Evolutionary conservation across 2,797 vertebrate species (phyloP), one percentile per base, ranked within the genome.

Genomic region (Graptemys geographica): DNA sequence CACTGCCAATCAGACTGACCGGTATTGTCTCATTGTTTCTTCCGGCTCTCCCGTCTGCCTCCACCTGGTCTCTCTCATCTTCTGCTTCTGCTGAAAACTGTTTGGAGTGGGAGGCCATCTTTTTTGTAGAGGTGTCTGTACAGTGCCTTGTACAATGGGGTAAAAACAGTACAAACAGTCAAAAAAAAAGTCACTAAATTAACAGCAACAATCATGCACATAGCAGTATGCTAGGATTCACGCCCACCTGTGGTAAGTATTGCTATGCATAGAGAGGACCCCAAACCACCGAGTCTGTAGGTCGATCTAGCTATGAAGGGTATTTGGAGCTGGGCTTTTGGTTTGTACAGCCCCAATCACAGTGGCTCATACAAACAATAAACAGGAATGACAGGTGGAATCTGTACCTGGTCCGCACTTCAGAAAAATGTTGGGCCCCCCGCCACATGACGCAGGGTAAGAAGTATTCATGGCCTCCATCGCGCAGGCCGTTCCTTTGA

Each of bases 381-480:
- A 62, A 62, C 59, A 16, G 28, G 28, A 59, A 31, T 15, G 28
- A 28, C 59, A 33, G 59, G 28, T 33, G 31, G 13, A 7, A 13
- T 33, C 13, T 15, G 28, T 31, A 59, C 6, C 57, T 33, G 57
- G 10, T 23, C 37, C 10, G 27, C 49, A 31, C 25, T 19, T 16
- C 11, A 79, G 51, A 52, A 86, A 86, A 90, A 18, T 15, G 83
- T 79, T 76, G 12, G 78, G 18, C 6, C 25, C 27, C 78, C 31
- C 6, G 44, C 25, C 37, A 27, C 4, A 3, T 49, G 41, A 11
- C 44, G 2, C 76, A 85, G 86, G n/a, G 52, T 76, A 76, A 90
- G 84, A 96, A 82, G 31, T 92, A 56, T 74, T 90, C 88, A 87
- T n/a, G 90, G 53, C 69, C 27, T 25, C 65, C 21, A 23, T 72